Conservation (phyloP, 2,888 invertebrate species). For the Syrphus vitripennis region DNA sequence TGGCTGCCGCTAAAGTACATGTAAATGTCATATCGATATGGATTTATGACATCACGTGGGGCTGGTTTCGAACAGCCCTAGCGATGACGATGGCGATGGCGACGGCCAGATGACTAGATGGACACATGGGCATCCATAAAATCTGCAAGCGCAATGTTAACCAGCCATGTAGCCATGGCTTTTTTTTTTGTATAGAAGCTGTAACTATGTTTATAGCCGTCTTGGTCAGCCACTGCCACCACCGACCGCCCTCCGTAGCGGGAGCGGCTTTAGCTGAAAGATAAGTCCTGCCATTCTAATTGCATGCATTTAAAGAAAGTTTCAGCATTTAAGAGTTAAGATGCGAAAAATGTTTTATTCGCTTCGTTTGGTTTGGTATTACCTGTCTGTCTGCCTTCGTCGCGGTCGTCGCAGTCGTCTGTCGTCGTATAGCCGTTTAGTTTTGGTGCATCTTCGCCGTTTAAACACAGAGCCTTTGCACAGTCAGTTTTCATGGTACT, state of each 20-base stretch:
- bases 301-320: slow-evolving; percentile 71
- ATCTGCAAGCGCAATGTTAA: slow-evolving; percentile 53
- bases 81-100: slow-evolving; percentile 9
- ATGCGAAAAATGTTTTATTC: slow-evolving; percentile 65
- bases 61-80: slow-evolving; percentile 44
- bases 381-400: slow-evolving; percentile 12
- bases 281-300: slow-evolving; percentile 70
- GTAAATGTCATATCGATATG: slow-evolving; percentile 75
- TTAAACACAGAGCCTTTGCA: not conserved
- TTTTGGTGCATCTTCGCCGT: slow-evolving; percentile 16
- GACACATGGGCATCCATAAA: slow-evolving; percentile 70
- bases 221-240: not conserved
- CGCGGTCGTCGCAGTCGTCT: not conserved
- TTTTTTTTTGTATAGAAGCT: slow-evolving; percentile 22
- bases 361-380: slow-evolving; percentile 33
- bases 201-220: slow-evolving; percentile 3
- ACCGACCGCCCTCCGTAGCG: not conserved
- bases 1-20: slow-evolving; percentile 75
- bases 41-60: slow-evolving; percentile 73
- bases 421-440: not conserved
- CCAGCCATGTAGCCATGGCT: slow-evolving; percentile 15
- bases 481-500: slow-evolving; percentile 29
- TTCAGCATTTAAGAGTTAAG: slow-evolving; percentile 57
- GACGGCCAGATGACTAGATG: slow-evolving; percentile 53
- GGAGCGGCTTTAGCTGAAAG: slow-evolving; percentile 22